Conservation (phyloP, 2,113 vertebrate genomes). For the Heterochromis multidens region DNA sequence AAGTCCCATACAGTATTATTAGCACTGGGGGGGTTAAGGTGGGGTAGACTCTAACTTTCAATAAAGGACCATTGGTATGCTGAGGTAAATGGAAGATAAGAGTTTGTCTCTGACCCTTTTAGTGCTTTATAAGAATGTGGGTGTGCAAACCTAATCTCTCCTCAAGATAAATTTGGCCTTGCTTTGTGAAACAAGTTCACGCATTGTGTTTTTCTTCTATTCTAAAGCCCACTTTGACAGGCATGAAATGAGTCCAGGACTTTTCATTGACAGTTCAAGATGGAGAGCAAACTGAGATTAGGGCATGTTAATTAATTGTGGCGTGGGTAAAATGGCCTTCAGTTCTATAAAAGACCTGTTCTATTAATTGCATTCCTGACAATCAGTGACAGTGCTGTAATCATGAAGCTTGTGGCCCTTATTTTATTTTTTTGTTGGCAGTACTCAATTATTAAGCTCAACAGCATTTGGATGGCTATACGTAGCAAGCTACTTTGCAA, state of each 20-base stretch:
- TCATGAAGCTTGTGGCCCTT: neutral
- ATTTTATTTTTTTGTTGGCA: neutral
- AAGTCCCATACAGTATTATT: constrained; percentile 65
- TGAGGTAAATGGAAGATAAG: constrained; percentile 68
- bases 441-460: neutral
- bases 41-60: constrained; percentile 52
- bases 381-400: constrained; percentile 15
- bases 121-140: constrained; percentile 61
- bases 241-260: constrained; percentile 59
- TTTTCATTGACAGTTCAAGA: constrained; percentile 69
- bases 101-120: constrained; percentile 59
- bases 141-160: constrained; percentile 64
- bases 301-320: constrained; percentile 69
- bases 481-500: neutral
- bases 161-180: constrained; percentile 61
- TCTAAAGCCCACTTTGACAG: constrained; percentile 59
- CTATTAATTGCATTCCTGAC: constrained; percentile 41
- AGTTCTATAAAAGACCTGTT: constrained; percentile 25
- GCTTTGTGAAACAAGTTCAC: constrained; percentile 59
- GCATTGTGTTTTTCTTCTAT: constrained; percentile 32
- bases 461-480: neutral
- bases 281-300: constrained; percentile 72
- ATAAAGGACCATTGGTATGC: constrained; percentile 62
- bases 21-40: constrained; percentile 33
- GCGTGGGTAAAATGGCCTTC: constrained; percentile 40